These are phyloP conservation scores for Calliopsis andreniformis DNA, from an alignment of 1,140 invertebrate species.

Conservation along the genomic window DNA sequence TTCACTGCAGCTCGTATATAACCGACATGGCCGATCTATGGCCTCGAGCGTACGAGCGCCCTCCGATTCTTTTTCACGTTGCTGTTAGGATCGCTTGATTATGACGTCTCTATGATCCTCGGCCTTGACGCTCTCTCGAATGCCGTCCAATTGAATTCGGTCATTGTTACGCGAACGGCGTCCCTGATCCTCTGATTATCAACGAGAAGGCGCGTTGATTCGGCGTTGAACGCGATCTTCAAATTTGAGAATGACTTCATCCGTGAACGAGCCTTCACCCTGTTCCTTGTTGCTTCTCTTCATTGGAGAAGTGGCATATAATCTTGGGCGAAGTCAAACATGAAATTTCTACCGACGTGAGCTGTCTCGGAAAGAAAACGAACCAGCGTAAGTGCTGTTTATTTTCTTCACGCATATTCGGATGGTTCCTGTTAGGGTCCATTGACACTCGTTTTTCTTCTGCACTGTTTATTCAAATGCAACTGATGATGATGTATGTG, in stretches of 20 bases:
- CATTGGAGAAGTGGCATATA: no score
- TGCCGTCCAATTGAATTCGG: slow-evolving; percentile 59
- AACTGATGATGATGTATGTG: no score
- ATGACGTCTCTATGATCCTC: slow-evolving; percentile 78
- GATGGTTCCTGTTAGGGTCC: no score
- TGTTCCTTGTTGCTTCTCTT: neutral
- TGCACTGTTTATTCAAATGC: no score
- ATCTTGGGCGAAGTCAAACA: no score
- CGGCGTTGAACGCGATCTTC: neutral
- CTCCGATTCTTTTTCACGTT: slow-evolving; percentile 62
- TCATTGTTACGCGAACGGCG: slow-evolving; percentile 53
- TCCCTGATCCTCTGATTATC: slow-evolving; percentile 32
- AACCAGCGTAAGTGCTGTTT: no score
- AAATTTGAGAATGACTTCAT: slow-evolving; percentile 15
- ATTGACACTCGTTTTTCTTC: no score
- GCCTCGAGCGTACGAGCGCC: slow-evolving; percentile 64
- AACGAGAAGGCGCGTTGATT: neutral
- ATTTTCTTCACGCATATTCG: no score
- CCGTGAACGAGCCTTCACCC: neutral
- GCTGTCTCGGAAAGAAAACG: no score
- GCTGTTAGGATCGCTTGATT: slow-evolving; percentile 73
- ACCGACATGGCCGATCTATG: slow-evolving; percentile 67
- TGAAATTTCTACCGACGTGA: no score
- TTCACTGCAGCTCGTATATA: slow-evolving; percentile 73
- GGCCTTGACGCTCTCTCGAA: slow-evolving; percentile 50